Base-by-base conservation (phyloP, 1,140 invertebrate genomes). In the Zelostemma sp. region DNA sequence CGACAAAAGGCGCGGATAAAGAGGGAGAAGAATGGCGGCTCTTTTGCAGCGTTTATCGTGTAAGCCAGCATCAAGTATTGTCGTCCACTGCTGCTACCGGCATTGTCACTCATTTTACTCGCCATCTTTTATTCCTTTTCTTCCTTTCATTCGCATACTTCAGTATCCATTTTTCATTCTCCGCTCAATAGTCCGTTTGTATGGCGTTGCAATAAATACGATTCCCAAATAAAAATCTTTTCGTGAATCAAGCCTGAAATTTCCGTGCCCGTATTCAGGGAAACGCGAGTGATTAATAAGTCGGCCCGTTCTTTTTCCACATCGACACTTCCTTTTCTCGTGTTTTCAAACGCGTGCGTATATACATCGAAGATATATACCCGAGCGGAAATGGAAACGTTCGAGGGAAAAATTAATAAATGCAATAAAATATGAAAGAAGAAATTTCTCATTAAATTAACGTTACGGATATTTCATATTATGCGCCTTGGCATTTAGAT, bases 11-110 rank as follows among this genome's bases (percentile, higher is more conserved):
- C 31, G 40, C 25, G 33, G 49, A 49, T 46, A 49, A 55, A 51
- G 17, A 19, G 57, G 25, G 45, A 60, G 35, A 49, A 53, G 47
- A 55, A 50, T 51, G 61, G 35, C 54, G 60, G 69, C 58, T 33
- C 60, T 66, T 72, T 68, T 68, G 60, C 64, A 58, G 56, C 38
- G 54, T 65, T 57, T 57, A 50, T 57, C 53, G 62, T 66, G 48
- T 51, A 66, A 66, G 63, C 55, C 49, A 58, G 63, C 63, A n/a
- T 59, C 53, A 53, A 59, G 33, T 40, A 66, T 66, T 65, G 48
- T 66, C 28, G 55, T 48, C 48, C 40, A 35, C 6, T n/a, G 41
- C 49, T 56, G 65, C 62, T 65, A 65, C 62, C 55, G 62, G 53
- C 56, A 59, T 67, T 67, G 56, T 67, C 56, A 55, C 56, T 54